Evolutionary conservation across 2,797 vertebrate species (phyloP).

Genomic region (Tachyglossus aculeatus): DNA sequence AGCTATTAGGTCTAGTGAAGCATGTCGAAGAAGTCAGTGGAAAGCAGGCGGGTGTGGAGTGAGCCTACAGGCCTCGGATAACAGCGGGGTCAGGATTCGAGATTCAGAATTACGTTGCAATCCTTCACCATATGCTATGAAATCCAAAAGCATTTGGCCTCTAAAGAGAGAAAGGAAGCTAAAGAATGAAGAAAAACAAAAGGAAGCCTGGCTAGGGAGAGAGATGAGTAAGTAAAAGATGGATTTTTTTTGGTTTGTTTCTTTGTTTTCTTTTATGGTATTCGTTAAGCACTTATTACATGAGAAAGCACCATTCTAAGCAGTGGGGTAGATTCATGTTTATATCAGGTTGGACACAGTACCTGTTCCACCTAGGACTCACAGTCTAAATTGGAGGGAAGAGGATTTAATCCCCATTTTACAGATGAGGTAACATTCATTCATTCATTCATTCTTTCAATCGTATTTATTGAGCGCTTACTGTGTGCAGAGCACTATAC

Average conservation of each 20-base stretch:
- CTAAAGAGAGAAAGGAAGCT: slow-evolving; percentile 16
- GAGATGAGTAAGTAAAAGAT: background rate
- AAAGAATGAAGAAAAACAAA: background rate
- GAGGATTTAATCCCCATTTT: too few species aligned
- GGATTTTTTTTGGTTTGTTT: slow-evolving; percentile 5
- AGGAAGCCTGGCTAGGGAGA: background rate
- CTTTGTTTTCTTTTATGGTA: too few species aligned
- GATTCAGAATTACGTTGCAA: slow-evolving; percentile 59
- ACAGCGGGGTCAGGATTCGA: slow-evolving; percentile 61
- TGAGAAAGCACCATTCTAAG: too few species aligned
- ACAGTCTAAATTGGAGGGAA: too few species aligned
- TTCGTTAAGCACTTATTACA: too few species aligned
- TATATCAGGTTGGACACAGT: too few species aligned
- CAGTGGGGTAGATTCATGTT: too few species aligned
- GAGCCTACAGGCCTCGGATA: slow-evolving; percentile 54
- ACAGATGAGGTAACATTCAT: too few species aligned
- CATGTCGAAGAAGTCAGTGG: slow-evolving; percentile 68
- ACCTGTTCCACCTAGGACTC: too few species aligned
- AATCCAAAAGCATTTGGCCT: slow-evolving; percentile 31
- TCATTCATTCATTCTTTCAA: too few species aligned
- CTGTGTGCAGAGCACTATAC: too few species aligned
- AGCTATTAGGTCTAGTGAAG: slow-evolving; percentile 75
- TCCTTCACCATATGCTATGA: slow-evolving; percentile 56
- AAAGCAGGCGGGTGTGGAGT: slow-evolving; percentile 58
- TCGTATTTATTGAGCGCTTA: too few species aligned